A percentile compares a stretch with the other conserved stretches of the same genome.
phyloP scores from a whole-genome alignment of 2,888 invertebrate species.

The Axea sp. region DNA sequence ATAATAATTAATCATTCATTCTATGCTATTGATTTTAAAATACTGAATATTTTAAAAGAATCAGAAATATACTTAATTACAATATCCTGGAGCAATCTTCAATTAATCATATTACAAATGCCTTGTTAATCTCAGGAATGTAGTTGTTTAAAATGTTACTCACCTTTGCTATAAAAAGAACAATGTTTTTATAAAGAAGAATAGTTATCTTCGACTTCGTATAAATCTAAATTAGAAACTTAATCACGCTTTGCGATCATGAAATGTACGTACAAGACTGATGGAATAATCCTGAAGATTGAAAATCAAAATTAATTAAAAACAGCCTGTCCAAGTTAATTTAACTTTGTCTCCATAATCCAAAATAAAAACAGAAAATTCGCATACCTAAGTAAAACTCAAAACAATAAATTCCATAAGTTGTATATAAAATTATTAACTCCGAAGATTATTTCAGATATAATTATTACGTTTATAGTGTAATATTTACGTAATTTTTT shows the following conservation, averaged over 20 bases:
- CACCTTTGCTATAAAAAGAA: conserved; percentile 7
- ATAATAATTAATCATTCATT: too few relatives aligned
- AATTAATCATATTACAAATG: too few relatives aligned
- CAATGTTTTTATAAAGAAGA: neutral
- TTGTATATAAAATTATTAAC: too few relatives aligned
- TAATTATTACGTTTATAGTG: too few relatives aligned
- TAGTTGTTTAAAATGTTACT: neutral
- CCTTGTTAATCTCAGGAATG: neutral
- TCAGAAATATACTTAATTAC: too few relatives aligned
- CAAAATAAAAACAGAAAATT: conserved; percentile 7
- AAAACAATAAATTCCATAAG: too few relatives aligned
- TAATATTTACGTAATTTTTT: too few relatives aligned
- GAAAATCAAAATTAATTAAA: conserved; percentile 23
- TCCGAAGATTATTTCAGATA: too few relatives aligned
- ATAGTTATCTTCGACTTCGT: conserved; percentile 5
- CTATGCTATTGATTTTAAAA: too few relatives aligned
- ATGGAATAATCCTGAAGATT: conserved; percentile 22
- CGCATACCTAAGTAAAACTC: too few relatives aligned
- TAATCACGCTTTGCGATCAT: conserved; percentile 29
- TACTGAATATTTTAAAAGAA: too few relatives aligned
- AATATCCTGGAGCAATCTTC: too few relatives aligned
- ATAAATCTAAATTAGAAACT: conserved; percentile 36
- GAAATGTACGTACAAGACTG: conserved; percentile 2
- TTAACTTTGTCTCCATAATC: conserved; percentile 5
- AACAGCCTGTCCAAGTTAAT: conserved; percentile 2